phyloP scores from a whole-genome alignment of 1,140 invertebrate genomes.

The Coelopa frigida region DNA sequence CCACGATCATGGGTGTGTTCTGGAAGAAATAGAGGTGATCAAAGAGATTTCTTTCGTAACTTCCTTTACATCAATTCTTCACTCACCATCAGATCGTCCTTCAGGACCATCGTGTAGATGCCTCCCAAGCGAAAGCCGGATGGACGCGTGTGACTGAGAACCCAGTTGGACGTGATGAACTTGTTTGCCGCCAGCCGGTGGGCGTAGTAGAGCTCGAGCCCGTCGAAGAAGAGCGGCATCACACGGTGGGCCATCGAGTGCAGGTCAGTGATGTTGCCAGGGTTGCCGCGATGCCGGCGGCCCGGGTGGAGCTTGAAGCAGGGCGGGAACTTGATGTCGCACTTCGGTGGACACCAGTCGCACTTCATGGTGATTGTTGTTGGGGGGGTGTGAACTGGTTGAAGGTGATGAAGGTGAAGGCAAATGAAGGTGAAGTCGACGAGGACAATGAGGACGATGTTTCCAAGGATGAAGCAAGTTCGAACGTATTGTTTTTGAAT shows the following conservation, averaged over 20 bases:
- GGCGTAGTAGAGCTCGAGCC: conserved; percentile 33
- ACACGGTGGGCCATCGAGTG: conserved; percentile 32
- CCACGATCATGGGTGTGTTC: conserved; percentile 35
- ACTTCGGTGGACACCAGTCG: conserved; percentile 16
- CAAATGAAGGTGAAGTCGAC: too few species aligned
- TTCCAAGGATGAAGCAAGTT: too few species aligned
- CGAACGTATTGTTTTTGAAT: too few species aligned
- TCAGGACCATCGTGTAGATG: conserved; percentile 27
- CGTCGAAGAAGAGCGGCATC: conserved; percentile 39
- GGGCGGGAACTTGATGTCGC: conserved; percentile 15
- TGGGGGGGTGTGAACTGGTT: too few species aligned
- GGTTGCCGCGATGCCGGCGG: conserved; percentile 24
- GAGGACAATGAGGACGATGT: too few species aligned
- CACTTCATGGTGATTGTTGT: conserved; percentile 13
- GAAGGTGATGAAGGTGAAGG: too few species aligned
- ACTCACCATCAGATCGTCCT: conserved; percentile 33
- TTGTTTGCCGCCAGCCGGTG: conserved; percentile 35
- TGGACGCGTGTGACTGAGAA: conserved; percentile 30
- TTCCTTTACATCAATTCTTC: not conserved
- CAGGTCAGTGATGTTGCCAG: conserved; percentile 32
- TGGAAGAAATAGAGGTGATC: conserved; percentile 6
- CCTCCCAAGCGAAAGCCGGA: conserved; percentile 40
- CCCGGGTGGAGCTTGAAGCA: conserved; percentile 28
- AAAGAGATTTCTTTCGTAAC: not conserved
- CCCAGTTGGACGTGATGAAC: conserved; percentile 28